Conservation (phyloP, 2,797 vertebrate species). For the Eremophila alpestris region DNA sequence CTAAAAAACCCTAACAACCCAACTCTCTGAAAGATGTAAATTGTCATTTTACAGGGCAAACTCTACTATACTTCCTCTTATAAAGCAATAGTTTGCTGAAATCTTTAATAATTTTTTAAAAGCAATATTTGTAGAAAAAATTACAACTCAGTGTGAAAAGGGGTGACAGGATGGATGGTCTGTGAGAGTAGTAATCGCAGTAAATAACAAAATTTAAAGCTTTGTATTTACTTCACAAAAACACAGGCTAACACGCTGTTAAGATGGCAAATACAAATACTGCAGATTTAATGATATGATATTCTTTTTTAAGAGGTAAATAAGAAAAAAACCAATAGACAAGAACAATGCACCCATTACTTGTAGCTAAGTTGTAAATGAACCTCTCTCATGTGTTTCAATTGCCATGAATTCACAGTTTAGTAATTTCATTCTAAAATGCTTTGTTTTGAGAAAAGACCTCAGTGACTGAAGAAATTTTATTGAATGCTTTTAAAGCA, state of each 20-base stretch:
- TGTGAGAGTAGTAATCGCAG: neutral
- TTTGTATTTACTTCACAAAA: neutral
- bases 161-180: neutral
- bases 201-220: neutral
- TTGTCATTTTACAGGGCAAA: neutral
- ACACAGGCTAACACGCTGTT: neutral
- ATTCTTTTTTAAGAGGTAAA: constrained; percentile 12
- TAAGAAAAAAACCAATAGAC: neutral
- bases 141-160: neutral
- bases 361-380: neutral
- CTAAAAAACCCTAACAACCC: fast-evolving
- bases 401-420: neutral
- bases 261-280: neutral
- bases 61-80: neutral
- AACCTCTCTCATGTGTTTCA: neutral
- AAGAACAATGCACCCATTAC: neutral
- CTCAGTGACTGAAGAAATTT: neutral
- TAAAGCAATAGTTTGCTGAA: neutral
- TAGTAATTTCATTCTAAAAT: neutral
- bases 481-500: neutral
- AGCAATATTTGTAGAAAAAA: neutral
- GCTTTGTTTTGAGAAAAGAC: neutral
- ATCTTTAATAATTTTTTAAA: neutral
- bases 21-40: neutral
- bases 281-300: neutral